Conservation (phyloP, 1,140 invertebrate genomes). For the Oncopodura yosiiana region DNA sequence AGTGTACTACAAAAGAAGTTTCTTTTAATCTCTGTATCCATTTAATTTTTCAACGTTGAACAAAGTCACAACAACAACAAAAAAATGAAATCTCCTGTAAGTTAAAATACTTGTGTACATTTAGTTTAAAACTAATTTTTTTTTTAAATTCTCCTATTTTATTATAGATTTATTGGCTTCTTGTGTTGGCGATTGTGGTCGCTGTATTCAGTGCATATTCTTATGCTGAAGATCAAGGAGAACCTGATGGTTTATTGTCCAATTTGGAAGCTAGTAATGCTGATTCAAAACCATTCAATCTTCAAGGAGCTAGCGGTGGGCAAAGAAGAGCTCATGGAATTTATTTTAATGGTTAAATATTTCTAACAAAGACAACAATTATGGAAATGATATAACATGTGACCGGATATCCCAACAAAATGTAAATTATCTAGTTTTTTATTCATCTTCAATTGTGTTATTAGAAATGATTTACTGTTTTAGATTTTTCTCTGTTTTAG, state of each 20-base stretch:
- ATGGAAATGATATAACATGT: too few species aligned
- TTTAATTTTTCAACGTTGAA: too few species aligned
- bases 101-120: conserved; percentile 2
- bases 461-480: too few species aligned
- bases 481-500: too few species aligned
- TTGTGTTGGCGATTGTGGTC: conserved; percentile 20
- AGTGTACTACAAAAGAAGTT: too few species aligned
- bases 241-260: conserved; percentile 23
- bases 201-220: conserved; percentile 15
- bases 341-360: conserved; percentile 30
- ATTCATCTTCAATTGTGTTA: too few species aligned
- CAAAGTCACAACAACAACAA: too few species aligned
- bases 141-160: background rate
- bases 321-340: conserved; percentile 26
- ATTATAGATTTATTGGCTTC: conserved; percentile 23
- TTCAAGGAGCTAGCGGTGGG: conserved; percentile 19
- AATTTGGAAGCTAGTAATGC: conserved; percentile 10
- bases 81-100: conserved; percentile 6
- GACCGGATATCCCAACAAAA: too few species aligned
- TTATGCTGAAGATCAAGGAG: conserved; percentile 5
- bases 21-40: too few species aligned
- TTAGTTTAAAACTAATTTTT: background rate
- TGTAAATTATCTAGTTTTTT: too few species aligned
- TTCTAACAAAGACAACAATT: too few species aligned
- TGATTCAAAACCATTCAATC: conserved; percentile 26